Percentiles rank a stretch among this genome's conserved stretches.
Evolutionary conservation across 23 tunicate genomes (phyloP).

Genomic region (Corella eumyota): DNA sequence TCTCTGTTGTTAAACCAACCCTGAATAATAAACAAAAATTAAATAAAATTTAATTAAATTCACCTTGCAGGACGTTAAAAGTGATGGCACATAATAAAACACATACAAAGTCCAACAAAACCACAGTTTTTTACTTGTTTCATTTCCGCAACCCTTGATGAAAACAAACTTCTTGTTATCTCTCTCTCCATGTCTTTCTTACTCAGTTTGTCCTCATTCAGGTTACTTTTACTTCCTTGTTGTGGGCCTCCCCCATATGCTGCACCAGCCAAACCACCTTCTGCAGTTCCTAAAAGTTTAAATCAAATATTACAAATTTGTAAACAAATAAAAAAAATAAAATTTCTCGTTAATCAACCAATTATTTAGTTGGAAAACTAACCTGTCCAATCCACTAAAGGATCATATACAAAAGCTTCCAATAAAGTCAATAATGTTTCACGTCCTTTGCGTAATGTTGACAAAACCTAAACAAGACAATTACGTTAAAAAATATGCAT

Average conservation of each 20-base stretch:
- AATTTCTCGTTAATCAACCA: background rate
- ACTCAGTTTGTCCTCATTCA: slow-evolving; percentile 52
- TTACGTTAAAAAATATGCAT: background rate
- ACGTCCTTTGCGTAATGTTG: slow-evolving; percentile 81
- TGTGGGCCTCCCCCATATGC: slow-evolving; percentile 91
- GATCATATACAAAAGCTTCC: slow-evolving; percentile 98
- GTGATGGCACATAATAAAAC: background rate
- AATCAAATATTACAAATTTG: background rate
- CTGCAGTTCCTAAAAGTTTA: slow-evolving; percentile 53
- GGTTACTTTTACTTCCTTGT: slow-evolving; percentile 23
- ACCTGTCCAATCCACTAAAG: slow-evolving; percentile 99
- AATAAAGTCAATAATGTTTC: slow-evolving; percentile 89
- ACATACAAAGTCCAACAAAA: no score
- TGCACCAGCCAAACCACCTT: slow-evolving; percentile 98
- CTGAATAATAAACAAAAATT: slow-evolving; percentile 21
- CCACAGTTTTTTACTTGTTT: slow-evolving; percentile 76
- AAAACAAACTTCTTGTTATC: slow-evolving; percentile 83
- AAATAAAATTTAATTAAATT: background rate
- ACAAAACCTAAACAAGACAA: slow-evolving; percentile 29
- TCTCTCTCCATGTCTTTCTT: slow-evolving; percentile 97
- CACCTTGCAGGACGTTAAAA: background rate
- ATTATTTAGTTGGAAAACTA: background rate
- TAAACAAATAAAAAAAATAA: background rate
- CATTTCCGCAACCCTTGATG: slow-evolving; percentile 89
- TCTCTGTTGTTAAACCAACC: slow-evolving; percentile 90